A percentile compares a stretch with the other conserved stretches of the same genome.
Evolutionary conservation across 2,113 vertebrate genomes (phyloP).

Genomic region (Xiphias gladius): DNA sequence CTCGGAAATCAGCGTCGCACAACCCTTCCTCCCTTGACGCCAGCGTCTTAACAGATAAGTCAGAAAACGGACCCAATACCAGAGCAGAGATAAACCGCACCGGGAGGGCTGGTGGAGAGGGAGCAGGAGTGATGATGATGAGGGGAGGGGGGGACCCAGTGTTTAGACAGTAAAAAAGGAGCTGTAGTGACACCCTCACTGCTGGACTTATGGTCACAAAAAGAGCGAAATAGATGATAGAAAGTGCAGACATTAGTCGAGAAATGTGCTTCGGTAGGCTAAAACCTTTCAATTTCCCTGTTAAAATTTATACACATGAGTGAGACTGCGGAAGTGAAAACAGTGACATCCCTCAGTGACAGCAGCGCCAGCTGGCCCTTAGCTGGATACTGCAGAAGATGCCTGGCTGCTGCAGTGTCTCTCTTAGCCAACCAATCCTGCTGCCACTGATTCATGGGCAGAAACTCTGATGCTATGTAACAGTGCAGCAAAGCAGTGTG

Average conservation of each 20-base stretch:
- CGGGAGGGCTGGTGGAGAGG: constrained; percentile 2
- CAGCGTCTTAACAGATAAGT: constrained; percentile 30
- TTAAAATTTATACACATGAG: background rate
- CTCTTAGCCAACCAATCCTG: constrained; percentile 30
- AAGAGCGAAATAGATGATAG: background rate
- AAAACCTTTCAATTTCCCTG: background rate
- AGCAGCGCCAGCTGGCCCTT: constrained; percentile 15
- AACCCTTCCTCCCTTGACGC: constrained; percentile 13
- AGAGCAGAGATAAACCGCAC: constrained; percentile 33
- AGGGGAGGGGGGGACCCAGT: background rate
- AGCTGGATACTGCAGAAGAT: constrained; percentile 54
- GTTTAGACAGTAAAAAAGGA: constrained; percentile 10
- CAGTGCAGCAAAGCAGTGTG: constrained; percentile 16
- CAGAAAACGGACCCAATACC: constrained; percentile 59
- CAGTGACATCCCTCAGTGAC: constrained; percentile 37
- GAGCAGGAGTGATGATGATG: background rate
- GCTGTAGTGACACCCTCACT: constrained; percentile 1
- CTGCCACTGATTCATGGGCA: constrained; percentile 41
- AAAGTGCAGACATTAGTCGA: background rate
- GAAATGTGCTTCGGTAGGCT: background rate
- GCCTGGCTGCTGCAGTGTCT: constrained; percentile 61
- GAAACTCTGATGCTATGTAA: constrained; percentile 30
- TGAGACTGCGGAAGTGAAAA: background rate
- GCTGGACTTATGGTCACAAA: background rate
- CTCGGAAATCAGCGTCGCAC: background rate